Percentiles rank a stretch among this genome's conserved stretches.
These are phyloP conservation scores for Rhodinocichla rosea DNA, from an alignment of 2,113 vertebrate species.

Conservation along the genomic window DNA sequence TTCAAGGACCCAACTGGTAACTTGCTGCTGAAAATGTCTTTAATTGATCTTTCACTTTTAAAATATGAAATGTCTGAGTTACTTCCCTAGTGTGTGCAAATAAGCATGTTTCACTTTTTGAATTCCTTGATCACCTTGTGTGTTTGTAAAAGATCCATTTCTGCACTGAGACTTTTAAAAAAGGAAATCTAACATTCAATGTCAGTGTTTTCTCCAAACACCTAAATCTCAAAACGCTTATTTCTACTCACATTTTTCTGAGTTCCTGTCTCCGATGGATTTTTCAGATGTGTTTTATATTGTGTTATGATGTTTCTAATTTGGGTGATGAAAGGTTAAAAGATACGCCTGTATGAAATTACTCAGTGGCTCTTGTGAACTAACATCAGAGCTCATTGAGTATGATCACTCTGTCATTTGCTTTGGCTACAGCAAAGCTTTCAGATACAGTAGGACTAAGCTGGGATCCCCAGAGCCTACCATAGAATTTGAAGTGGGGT, in stretches of 20 bases:
- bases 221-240: not conserved
- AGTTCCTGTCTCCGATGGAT: not conserved
- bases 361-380: constrained; percentile 8
- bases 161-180: not conserved
- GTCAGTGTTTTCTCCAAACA: constrained; percentile 14
- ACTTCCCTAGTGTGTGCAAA: constrained; percentile 61
- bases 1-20: not conserved
- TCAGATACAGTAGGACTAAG: constrained; percentile 34
- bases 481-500: not conserved
- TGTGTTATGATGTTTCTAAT: constrained; percentile 56
- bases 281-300: constrained; percentile 50
- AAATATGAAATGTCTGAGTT: constrained; percentile 54
- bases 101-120: constrained; percentile 35
- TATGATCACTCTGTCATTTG: constrained; percentile 42
- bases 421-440: constrained; percentile 52
- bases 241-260: not conserved
- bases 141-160: constrained; percentile 26
- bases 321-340: constrained; percentile 50
- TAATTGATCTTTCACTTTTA: constrained; percentile 20
- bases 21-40: constrained; percentile 37
- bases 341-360: constrained; percentile 43
- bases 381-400: constrained; percentile 34
- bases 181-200: constrained; percentile 28
- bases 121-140: not conserved
- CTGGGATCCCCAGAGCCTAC: not conserved